Evolutionary conservation across 2,797 vertebrate species (phyloP).

Genomic region (Lepilemur septentrionalis): DNA sequence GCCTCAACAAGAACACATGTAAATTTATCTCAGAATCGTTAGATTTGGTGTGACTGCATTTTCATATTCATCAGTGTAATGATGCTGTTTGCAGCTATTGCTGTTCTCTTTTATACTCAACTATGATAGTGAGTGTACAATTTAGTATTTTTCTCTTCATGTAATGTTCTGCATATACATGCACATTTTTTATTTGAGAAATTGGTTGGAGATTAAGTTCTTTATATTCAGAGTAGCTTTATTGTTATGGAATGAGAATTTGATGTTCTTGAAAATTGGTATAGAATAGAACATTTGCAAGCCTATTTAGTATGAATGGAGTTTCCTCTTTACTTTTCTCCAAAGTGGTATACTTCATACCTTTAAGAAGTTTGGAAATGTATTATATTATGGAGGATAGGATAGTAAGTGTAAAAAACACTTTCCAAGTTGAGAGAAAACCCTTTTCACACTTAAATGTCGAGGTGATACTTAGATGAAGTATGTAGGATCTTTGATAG

Average conservation of each 20-base stretch:
- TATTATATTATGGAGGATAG: not conserved
- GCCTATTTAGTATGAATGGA: constrained; percentile 26
- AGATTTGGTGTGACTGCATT: not conserved
- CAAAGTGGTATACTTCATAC: not conserved
- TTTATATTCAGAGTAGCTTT: constrained; percentile 49
- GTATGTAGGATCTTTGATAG: constrained; percentile 1
- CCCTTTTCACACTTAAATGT: constrained; percentile 26
- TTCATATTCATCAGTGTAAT: not conserved
- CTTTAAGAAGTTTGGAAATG: constrained; percentile 35
- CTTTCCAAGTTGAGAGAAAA: constrained; percentile 27
- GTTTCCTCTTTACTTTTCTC: constrained; percentile 41
- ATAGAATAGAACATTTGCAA: constrained; percentile 27
- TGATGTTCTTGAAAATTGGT: constrained; percentile 28
- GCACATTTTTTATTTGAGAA: constrained; percentile 34
- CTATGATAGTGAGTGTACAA: not conserved
- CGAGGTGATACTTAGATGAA: constrained; percentile 28
- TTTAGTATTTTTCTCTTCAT: constrained; percentile 41
- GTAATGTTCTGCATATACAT: constrained; percentile 39
- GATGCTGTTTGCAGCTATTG: not conserved
- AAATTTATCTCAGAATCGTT: constrained; percentile 12
- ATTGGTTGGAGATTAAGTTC: constrained; percentile 34
- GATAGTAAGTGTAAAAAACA: not conserved
- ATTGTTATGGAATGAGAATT: constrained; percentile 35
- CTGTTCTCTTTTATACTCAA: not conserved
- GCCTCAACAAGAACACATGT: not conserved